A percentile compares a stretch with the other conserved stretches of the same genome.
These are phyloP conservation scores for Platorchestia sp. DNA, from an alignment of 1,140 invertebrate genomes.

Conservation along the genomic window DNA sequence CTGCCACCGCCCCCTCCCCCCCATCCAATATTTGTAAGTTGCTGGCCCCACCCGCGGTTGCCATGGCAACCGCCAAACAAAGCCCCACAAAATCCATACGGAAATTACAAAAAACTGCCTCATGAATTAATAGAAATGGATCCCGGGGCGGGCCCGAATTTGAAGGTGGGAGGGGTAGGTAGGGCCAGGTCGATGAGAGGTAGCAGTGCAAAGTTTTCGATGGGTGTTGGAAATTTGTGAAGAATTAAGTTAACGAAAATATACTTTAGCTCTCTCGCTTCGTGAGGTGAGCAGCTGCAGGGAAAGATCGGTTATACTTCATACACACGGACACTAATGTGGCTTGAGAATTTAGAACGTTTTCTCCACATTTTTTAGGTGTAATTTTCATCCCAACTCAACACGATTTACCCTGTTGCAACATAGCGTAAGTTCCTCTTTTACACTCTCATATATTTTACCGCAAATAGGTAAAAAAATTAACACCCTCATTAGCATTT, in stretches of 20 bases:
- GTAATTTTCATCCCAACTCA: too few relatives aligned
- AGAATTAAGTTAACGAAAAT: background rate
- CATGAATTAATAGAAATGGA: conserved; percentile 49
- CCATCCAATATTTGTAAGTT: conserved; percentile 1
- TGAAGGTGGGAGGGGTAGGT: background rate
- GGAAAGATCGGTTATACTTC: background rate
- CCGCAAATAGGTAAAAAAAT: background rate
- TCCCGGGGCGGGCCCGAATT: conserved; percentile 32
- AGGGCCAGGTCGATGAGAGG: background rate
- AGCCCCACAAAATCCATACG: conserved; percentile 42
- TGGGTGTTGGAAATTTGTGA: background rate
- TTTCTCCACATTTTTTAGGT: too few relatives aligned
- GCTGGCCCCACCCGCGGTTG: conserved; percentile 17
- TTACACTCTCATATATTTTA: too few relatives aligned
- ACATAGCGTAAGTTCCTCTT: too few relatives aligned
- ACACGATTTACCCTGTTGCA: too few relatives aligned
- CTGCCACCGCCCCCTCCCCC: background rate
- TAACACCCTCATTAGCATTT: background rate
- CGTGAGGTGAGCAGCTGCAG: background rate
- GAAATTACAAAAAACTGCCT: conserved; percentile 47
- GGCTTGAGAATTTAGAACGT: too few relatives aligned
- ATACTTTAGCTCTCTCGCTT: background rate
- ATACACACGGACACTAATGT: background rate
- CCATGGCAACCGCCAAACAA: conserved; percentile 37
- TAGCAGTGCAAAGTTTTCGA: background rate